Base-by-base conservation (phyloP, 2,113 vertebrate species). In the Oostethus manadensis region DNA sequence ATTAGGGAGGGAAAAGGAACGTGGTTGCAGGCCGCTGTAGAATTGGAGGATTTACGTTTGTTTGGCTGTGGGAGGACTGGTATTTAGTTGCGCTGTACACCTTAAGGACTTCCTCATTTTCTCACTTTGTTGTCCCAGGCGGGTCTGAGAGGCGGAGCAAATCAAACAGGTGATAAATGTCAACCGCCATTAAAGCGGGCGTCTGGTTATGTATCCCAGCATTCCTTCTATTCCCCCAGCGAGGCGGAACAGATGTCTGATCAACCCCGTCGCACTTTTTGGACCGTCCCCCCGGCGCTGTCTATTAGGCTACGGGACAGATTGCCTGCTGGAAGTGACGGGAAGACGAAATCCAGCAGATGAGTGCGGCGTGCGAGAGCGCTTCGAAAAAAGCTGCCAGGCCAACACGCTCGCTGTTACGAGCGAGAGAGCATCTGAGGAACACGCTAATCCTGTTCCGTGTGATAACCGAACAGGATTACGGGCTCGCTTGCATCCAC, bases 401-500 rank as follows among this genome's bases (percentile, higher is more conserved):
- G 29, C 29, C 29, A 33, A 33, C 29, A 33, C 29, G 29, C 29
- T 33, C 70, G 63, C 64, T 55, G 67, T 60, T 51, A 62, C 38
- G 51, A 69, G 64, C 60, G 62, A 54, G 55, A 26, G 64, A 64
- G 68, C 58, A 84, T 65, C 82, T 76, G 71, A 77, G 62, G 61
- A 76, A 8, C 29, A 33, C 29, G 29, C 64, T 85, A 84, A 88
- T 86, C 80, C 77, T 79, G 71, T 84, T 83, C 79, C 59, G 58
- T 64, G 56, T 74, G 73, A 85, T 82, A 79, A 76, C 70, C 67
- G 68, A 84, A 86, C 56, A 77, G 83, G 81, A 86, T 87, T 88
- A 86, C 57, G 75, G 10, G 43, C 50, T 67, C 74, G 69, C 62
- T 55, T 69, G 33, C 56, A 51, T 72, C 70, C 66, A 71, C 71